phyloP scores from a whole-genome alignment of 2,113 vertebrate species.

The Zosterops japonicus region DNA sequence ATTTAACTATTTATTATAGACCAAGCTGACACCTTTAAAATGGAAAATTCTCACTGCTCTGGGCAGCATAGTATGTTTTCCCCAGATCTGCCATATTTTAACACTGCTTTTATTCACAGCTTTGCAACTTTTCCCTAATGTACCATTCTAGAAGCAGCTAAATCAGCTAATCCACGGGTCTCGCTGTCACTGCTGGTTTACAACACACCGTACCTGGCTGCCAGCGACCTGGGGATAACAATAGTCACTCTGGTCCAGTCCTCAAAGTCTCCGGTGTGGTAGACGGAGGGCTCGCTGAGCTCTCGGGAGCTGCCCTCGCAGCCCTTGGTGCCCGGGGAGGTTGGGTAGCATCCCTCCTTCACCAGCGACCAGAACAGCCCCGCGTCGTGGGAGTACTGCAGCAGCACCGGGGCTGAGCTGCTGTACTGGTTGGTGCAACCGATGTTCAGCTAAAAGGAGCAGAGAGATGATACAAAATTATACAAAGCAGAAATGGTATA shows the following conservation, averaged over 20 bases:
- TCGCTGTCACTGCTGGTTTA: neutral
- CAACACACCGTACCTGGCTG: constrained; percentile 80
- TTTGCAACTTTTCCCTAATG: neutral
- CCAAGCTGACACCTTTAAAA: neutral
- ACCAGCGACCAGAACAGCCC: constrained; percentile 94
- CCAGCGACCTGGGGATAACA: constrained; percentile 86
- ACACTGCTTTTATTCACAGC: neutral
- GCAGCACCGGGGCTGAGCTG: constrained; percentile 84
- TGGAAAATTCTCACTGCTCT: neutral
- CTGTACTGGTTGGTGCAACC: constrained; percentile 90
- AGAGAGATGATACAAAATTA: neutral
- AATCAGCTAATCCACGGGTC: neutral
- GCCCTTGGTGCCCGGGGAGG: constrained; percentile 78
- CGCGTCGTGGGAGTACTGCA: constrained; percentile 94
- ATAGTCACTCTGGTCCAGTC: constrained; percentile 95
- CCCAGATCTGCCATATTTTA: neutral
- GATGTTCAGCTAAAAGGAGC: constrained; percentile 83
- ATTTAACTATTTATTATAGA: neutral
- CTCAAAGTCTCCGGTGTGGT: constrained; percentile 90
- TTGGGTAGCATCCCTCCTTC: constrained; percentile 92
- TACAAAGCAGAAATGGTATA: fast-evolving
- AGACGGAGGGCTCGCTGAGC: constrained; percentile 86
- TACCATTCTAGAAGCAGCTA: neutral
- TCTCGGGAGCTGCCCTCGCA: constrained; percentile 92
- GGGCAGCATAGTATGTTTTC: neutral